Evolutionary conservation across 2,113 vertebrate genomes (phyloP), one percentile per base, ranked within the genome.

Genomic region (Cepphus grylle): DNA sequence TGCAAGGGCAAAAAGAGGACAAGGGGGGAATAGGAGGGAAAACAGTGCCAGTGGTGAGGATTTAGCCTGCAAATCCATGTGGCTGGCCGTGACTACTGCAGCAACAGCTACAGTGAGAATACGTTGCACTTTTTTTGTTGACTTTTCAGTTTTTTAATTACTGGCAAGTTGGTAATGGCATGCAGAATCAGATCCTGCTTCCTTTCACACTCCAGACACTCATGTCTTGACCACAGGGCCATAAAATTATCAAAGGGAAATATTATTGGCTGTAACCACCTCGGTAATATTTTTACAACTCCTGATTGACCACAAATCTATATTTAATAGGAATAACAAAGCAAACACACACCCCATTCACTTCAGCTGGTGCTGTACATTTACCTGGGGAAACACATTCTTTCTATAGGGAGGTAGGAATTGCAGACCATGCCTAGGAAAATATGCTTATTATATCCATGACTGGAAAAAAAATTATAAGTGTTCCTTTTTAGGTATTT

Each of bases 261-360:
- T 95, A 95, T 95, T 94, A 97, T 91, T 95, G 94, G 94, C 93
- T 94, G 74, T 96, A 97, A 97, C 93, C 93, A 95, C 96, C 94
- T 97, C 7, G 5, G 81, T 96, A 95, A 90, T 95, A 97, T 95
- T 97, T 96, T 97, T 95, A 96, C 93, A 95, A 88, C 93, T 97
- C 70, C 81, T 95, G 96, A 96, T 97, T 95, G 91, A 97, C 96
- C 95, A 96, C 94, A 96, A 87, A 97, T 97, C 94, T 95, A 97
- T 97, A 97, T 95, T 97, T 97, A 97, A 97, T 97, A 96, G 95
- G 95, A 85, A 97, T 95, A 97, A 97, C 91, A 95, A 97, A 95
- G 91, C 66, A 90, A 96, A 97, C 94, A 97, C 91, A 95, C 89
- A 95, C 84, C 70, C 84, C 71, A 96, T 97, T 97, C 96, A 95